Evolutionary conservation across 2,113 vertebrate species (phyloP), one percentile per base, ranked within the genome.

Genomic region (Phoenicopterus ruber): DNA sequence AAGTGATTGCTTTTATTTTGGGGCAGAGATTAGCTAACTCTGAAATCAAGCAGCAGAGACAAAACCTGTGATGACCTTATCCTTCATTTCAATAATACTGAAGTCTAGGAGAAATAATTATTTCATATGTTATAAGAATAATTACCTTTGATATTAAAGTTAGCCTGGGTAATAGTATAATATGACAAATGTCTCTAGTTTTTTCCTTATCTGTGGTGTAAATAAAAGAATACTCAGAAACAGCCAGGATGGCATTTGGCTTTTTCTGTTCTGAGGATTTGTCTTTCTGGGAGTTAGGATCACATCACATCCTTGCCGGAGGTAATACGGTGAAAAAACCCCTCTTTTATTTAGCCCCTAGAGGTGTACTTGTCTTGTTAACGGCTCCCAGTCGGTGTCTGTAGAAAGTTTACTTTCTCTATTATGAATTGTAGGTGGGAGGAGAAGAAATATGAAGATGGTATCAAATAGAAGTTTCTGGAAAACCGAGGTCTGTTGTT

Each of bases 401-500:
- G 71, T n/a, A 49, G 44, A 74, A 93, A 77, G 38, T 72, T 95
- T 95, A 7, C 57, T 52, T 76, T 58, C 66, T 78, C 70, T 70
- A 17, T 84, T 94, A 65, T 36, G 83, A 71, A 4, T 36, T 70
- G 66, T 90, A 2, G 98, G 98, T 98, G 98, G 97, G 98, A 98
- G 54, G 98, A 98, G 61, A 97, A 98, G 76, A 98, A 98, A 93
- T 98, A 98, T 78, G 96, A 98, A 95, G 92, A 98, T 52, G 97
- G 98, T 44, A 93, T 98, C n/a, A 98, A 98, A 84, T 97, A 98
- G 98, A 98, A 97, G 97, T 98, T 98, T 94, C 97, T 98, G 62
- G 98, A 98, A 94, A 97, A 98, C 77, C 93, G 84, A 44, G 96
- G 97, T 32, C 98, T 98, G 4, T 98, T 96, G 81, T 98, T 98